A percentile compares a stretch with the other conserved stretches of the same genome.
These are phyloP conservation scores for Mylabris sibirica DNA, from an alignment of 2,888 invertebrate genomes.

Conservation along the genomic window DNA sequence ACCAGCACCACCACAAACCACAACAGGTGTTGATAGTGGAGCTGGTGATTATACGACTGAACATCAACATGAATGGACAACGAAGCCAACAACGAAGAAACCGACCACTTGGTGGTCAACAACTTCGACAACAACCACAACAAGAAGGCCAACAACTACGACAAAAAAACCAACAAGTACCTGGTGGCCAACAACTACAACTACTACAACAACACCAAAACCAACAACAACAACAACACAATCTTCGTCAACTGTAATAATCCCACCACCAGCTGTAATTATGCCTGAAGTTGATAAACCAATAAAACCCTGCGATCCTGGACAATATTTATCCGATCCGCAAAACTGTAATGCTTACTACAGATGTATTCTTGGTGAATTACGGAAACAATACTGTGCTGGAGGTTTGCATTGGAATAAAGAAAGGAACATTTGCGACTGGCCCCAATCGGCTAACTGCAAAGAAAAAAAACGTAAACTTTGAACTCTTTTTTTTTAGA, in stretches of 20 bases:
- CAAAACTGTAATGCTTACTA: slow-evolving; percentile 78
- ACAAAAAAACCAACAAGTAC: slow-evolving; percentile 61
- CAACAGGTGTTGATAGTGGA: slow-evolving; percentile 71
- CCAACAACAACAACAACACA: slow-evolving; percentile 40
- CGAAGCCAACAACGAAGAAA: slow-evolving; percentile 38
- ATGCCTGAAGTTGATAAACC: slow-evolving; percentile 58
- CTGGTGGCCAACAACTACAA: slow-evolving; percentile 52
- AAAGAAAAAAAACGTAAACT: slow-evolving; percentile 55
- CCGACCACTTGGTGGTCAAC: slow-evolving; percentile 50
- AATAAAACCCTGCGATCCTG: slow-evolving; percentile 57
- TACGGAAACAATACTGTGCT: slow-evolving; percentile 77
- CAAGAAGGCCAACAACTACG: slow-evolving; percentile 58
- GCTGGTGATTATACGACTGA: slow-evolving; percentile 46
- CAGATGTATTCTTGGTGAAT: slow-evolving; percentile 77
- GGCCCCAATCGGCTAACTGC: slow-evolving; percentile 81
- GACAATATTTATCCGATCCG: slow-evolving; percentile 68
- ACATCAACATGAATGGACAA: slow-evolving; percentile 37
- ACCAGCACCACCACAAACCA: slow-evolving; percentile 77
- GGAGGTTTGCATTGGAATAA: slow-evolving; percentile 84
- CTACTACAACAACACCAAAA: slow-evolving; percentile 52
- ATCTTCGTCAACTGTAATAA: slow-evolving; percentile 53
- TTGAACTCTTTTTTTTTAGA: not conserved
- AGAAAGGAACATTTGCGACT: slow-evolving; percentile 74
- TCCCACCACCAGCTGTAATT: slow-evolving; percentile 61
- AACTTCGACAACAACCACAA: slow-evolving; percentile 48